Evolutionary conservation across 2,888 invertebrate genomes (phyloP), one percentile per base, ranked within the genome.

Genomic region (Liodrosophila aerea): DNA sequence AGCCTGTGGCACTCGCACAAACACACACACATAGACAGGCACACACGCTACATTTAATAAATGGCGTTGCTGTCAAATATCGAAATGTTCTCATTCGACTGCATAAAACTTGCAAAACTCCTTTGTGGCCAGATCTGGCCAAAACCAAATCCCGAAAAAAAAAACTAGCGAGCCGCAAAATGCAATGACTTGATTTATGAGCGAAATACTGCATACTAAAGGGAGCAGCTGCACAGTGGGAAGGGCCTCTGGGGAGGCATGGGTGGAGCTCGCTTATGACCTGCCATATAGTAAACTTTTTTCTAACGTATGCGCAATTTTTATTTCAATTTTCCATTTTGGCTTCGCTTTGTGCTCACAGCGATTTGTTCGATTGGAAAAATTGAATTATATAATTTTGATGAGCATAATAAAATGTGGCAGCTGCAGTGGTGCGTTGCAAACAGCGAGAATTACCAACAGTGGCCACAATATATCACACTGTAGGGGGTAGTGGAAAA

Each of bases 301-400:
- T 22, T 22, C 3, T 68, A 81, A 76, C 81, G 84, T 76, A 78
- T 81, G 71, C 81, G 66, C 49, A 51, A 66, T 72, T 57, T 64
- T 63, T 29, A 40, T 36, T 12, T n/a, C 5, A 0, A 30, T 41
- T 45, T 40, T 27, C 22, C 2, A 5, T 22, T 4, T 30, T 13
- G 7, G 12, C 8, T 27, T 29, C 39, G 8, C 13, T 22, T 18
- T 29, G 16, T 9, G 39, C 63, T 41, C 58, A 49, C 61, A 41
- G 66, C 73, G 74, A 78, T 84, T 78, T 71, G 51, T 63, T 62
- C 77, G 71, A 81, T 81, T 84, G 84, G 77, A 73, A 84, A 84
- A 73, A 84, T 84, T 80, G 81, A 80, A 80, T 84, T 84, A 80
- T 80, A 74, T 63, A 60, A 68, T 70, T 84, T 80, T 80, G 84